Conservation (phyloP, 92 coral and sea anemone genomes). For the Paramuricea clavata region DNA sequence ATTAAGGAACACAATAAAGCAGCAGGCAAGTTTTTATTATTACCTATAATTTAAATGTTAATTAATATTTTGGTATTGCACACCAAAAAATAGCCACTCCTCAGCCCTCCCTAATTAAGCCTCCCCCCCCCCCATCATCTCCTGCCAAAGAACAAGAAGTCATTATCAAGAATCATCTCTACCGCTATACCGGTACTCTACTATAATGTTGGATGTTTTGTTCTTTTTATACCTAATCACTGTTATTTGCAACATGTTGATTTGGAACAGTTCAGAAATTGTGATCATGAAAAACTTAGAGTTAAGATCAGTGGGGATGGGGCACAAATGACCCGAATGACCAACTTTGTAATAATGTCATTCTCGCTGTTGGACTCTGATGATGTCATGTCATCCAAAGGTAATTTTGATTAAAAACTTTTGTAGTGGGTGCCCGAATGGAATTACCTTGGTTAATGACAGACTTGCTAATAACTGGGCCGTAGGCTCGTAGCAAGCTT, state of each 20-base stretch:
- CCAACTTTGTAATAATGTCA: conserved; percentile 24
- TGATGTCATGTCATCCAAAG: conserved; percentile 29
- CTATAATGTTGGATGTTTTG: too few relatives aligned
- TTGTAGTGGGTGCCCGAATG: too few relatives aligned
- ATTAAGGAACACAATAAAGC: background rate
- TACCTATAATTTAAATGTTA: background rate
- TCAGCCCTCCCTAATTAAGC: background rate
- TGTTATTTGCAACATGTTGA: background rate
- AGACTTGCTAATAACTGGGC: too few relatives aligned
- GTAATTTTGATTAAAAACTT: background rate
- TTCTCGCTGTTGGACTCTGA: conserved; percentile 40
- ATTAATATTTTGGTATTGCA: background rate
- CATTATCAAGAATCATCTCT: background rate
- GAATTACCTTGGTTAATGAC: too few relatives aligned
- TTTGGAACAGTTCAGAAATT: background rate
- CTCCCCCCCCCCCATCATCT: too few relatives aligned
- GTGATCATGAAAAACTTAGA: background rate
- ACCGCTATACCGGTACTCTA: too few relatives aligned
- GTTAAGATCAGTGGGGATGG: conserved; percentile 52
- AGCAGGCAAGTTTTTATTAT: background rate
- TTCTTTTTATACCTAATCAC: background rate
- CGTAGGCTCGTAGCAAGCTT: too few relatives aligned
- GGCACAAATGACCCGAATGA: conserved; percentile 9
- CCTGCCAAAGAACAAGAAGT: too few relatives aligned
- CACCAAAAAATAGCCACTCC: background rate